These are phyloP conservation scores for Homarus americanus DNA, from an alignment of 1,140 invertebrate genomes.

Conservation along the genomic window DNA sequence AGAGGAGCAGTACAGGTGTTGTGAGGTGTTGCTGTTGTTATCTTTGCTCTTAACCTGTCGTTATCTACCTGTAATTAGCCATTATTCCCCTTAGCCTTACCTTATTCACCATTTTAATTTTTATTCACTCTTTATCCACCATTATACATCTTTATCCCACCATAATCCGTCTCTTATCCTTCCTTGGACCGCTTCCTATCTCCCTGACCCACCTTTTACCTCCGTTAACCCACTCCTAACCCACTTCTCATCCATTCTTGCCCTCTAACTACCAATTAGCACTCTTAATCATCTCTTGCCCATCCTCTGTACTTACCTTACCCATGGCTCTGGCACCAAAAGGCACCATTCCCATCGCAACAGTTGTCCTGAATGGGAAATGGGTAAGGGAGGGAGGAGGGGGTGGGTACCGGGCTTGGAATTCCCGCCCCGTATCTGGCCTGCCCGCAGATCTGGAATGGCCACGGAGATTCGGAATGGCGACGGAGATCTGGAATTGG, in stretches of 20 bases:
- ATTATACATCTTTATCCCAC: no score
- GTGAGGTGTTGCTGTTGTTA: no score
- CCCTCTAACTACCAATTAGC: no score
- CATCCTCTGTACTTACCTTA: neutral
- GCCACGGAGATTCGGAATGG: constrained; percentile 53
- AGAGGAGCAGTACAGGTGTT: no score
- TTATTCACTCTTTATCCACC: no score
- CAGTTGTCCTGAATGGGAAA: constrained; percentile 57
- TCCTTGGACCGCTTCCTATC: neutral
- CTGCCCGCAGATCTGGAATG: constrained; percentile 42
- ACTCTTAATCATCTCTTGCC: neutral
- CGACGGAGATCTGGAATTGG: constrained; percentile 58
- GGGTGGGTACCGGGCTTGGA: neutral
- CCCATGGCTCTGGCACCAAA: neutral
- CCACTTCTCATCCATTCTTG: neutral
- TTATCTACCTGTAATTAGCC: no score
- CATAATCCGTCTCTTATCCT: neutral
- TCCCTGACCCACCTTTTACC: neutral
- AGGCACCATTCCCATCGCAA: constrained; percentile 43
- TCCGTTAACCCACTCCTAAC: neutral
- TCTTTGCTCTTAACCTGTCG: no score
- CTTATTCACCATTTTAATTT: no score
- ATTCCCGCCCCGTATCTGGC: neutral
- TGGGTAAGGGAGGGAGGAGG: no score
- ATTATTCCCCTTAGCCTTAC: no score